A percentile compares a stretch with the other conserved stretches of the same genome.
These are phyloP conservation scores for Brotula barbata DNA, from an alignment of 2,797 vertebrate genomes.

Conservation along the genomic window DNA sequence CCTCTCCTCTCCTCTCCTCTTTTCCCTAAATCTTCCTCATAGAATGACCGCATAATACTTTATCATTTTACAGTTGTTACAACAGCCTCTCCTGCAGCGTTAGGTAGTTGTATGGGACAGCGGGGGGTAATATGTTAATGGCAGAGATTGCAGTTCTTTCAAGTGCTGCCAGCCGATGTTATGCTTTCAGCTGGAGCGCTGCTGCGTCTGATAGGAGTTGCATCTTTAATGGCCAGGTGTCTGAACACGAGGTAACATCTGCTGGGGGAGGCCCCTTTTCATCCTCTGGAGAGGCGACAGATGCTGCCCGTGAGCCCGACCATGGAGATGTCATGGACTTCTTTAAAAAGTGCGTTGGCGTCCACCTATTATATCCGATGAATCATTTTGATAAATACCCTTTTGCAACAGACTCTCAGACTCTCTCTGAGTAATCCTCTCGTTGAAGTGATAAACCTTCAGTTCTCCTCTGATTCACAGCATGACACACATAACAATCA, in stretches of 20 bases:
- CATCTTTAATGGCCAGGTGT: conserved; percentile 46
- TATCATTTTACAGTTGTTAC: not conserved
- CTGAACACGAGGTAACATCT: conserved; percentile 46
- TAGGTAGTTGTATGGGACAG: not conserved
- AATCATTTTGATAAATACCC: too few relatives aligned
- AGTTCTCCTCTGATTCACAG: conserved; percentile 18
- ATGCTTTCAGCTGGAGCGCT: conserved; percentile 15
- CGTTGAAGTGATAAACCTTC: conserved; percentile 24
- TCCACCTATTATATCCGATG: too few relatives aligned
- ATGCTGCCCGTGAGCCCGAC: conserved; percentile 33
- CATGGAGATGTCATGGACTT: conserved; percentile 19
- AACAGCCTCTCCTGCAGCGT: not conserved
- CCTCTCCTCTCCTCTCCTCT: not conserved
- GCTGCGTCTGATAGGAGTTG: conserved; percentile 22
- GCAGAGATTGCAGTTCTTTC: not conserved
- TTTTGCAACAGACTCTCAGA: too few relatives aligned
- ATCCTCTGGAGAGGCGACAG: conserved; percentile 43
- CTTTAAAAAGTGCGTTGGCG: too few relatives aligned
- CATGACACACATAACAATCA: conserved; percentile 41
- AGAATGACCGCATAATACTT: not conserved
- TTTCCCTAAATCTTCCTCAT: not conserved
- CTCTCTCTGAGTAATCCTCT: too few relatives aligned
- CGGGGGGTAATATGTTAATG: conserved; percentile 2
- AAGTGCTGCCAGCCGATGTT: conserved; percentile 8
- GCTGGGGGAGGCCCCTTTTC: conserved; percentile 33